A percentile compares a stretch with the other conserved stretches of the same genome.
These are phyloP conservation scores for Haemorhous mexicanus DNA, from an alignment of 2,113 vertebrate genomes.

Conservation along the genomic window DNA sequence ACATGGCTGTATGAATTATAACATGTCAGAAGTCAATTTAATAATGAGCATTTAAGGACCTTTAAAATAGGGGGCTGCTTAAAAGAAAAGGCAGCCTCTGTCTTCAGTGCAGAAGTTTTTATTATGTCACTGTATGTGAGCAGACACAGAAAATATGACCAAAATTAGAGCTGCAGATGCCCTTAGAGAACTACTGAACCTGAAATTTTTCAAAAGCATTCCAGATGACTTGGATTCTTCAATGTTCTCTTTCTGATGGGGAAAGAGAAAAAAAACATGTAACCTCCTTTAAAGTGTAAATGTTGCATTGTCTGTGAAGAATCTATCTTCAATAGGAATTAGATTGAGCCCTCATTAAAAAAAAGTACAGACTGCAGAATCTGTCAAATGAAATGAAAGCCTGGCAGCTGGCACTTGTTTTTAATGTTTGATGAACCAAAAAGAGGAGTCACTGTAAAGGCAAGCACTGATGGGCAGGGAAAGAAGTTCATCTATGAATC, in stretches of 20 bases:
- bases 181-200: background rate
- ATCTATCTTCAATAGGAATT: background rate
- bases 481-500: background rate
- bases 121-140: background rate
- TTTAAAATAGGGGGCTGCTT: background rate
- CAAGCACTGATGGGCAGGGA: background rate
- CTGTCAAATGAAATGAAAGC: background rate
- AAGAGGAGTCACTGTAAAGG: background rate
- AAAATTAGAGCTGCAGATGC: constrained; percentile 6
- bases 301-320: constrained; percentile 1
- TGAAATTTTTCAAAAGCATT: constrained; percentile 22
- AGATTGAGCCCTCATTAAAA: background rate
- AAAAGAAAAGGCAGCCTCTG: background rate
- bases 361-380: background rate
- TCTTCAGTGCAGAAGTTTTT: background rate
- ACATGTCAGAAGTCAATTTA: background rate
- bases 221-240: constrained; percentile 5
- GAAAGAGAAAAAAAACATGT: background rate
- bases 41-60: background rate
- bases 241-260: background rate
- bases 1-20: background rate
- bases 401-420: constrained; percentile 6
- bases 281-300: constrained; percentile 7
- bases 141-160: background rate
- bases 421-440: background rate